Evolutionary conservation across 1,140 invertebrate species (phyloP).

Genomic region (Brachionus rotundiformis): DNA sequence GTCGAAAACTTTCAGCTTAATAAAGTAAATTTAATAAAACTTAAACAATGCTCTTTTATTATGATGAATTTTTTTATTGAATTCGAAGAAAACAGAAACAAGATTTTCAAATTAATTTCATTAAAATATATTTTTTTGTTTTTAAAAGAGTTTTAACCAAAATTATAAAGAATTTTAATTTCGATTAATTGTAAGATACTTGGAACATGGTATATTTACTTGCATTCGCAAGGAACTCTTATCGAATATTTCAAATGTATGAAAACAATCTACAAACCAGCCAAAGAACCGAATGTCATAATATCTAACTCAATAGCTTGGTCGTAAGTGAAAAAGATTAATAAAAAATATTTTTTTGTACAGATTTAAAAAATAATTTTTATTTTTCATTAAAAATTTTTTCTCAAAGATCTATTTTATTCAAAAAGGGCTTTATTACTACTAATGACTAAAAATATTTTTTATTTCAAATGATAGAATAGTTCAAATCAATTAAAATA

Average conservation of each 20-base stretch:
- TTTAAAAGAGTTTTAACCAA: background rate
- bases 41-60: slow-evolving; percentile 26
- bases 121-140: slow-evolving; percentile 1
- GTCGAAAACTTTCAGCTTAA: slow-evolving; percentile 6
- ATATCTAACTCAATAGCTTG: slow-evolving; percentile 41
- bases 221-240: slow-evolving; percentile 16
- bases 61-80: background rate
- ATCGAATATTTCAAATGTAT: slow-evolving; percentile 37
- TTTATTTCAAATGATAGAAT: no score
- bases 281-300: background rate
- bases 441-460: no score
- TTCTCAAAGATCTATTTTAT: no score
- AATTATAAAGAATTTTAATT: no score
- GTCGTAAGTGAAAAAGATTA: background rate
- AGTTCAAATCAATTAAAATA: no score
- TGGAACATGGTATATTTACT: slow-evolving; percentile 36
- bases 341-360: no score
- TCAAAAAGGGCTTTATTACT: no score
- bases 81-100: slow-evolving; percentile 14
- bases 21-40: background rate
- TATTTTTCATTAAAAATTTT: no score
- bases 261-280: slow-evolving; percentile 39
- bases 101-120: slow-evolving; percentile 10
- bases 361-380: no score
- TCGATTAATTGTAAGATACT: background rate